A percentile compares a stretch with the other conserved stretches of the same genome.
Evolutionary conservation across 2,888 invertebrate genomes (phyloP).

Genomic region (Phyto melanocephala): DNA sequence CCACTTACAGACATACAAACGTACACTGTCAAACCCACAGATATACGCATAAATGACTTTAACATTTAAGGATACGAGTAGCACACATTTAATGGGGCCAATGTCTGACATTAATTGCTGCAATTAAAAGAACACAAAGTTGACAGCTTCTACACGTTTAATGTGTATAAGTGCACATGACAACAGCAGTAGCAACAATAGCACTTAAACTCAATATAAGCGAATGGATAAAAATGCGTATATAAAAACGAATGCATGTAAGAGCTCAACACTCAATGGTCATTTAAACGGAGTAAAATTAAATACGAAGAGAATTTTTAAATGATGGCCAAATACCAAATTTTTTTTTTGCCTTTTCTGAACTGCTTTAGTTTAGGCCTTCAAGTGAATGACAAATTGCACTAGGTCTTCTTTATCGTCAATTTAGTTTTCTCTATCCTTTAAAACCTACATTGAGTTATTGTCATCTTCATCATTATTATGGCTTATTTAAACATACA

Average conservation of each 20-base stretch:
- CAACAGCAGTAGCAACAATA: background rate
- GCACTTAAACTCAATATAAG: background rate
- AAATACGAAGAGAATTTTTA: background rate
- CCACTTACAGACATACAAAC: background rate
- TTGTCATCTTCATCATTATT: background rate
- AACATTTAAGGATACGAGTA: constrained; percentile 4
- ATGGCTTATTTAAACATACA: background rate
- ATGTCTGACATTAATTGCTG: constrained; percentile 59
- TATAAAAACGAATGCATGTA: background rate
- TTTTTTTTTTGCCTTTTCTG: background rate
- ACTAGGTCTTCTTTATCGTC: background rate
- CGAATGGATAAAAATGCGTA: background rate
- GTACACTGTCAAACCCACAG: background rate
- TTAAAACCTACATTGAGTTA: constrained; percentile 14
- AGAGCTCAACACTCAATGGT: background rate
- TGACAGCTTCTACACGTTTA: constrained; percentile 31
- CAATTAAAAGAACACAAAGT: constrained; percentile 60
- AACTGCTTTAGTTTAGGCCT: background rate
- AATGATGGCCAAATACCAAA: background rate
- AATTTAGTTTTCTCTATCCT: background rate
- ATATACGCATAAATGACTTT: background rate
- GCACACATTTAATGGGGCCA: constrained; percentile 24
- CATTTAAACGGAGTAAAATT: background rate
- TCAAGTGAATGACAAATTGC: background rate
- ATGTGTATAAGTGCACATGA: background rate